Conservation (phyloP, 1,140 invertebrate species). For the Coenobita brevimanus region DNA sequence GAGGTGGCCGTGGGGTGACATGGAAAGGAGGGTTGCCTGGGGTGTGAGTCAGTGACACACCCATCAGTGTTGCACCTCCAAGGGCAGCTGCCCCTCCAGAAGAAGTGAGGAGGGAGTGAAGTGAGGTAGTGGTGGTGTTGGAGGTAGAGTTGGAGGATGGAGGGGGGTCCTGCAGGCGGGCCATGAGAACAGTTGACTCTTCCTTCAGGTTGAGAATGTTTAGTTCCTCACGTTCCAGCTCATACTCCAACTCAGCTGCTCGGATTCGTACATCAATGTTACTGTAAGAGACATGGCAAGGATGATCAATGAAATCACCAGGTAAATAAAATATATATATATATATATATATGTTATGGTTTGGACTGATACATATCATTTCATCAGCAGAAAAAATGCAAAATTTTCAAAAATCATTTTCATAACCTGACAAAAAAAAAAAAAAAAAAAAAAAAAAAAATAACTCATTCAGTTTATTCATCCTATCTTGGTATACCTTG, state of each 20-base stretch:
- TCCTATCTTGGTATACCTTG: too few relatives aligned
- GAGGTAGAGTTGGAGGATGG: conserved; percentile 5
- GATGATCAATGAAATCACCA: not conserved
- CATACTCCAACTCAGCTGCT: conserved; percentile 91
- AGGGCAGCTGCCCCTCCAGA: conserved; percentile 40
- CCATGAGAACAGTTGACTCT: conserved; percentile 85
- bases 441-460: too few relatives aligned
- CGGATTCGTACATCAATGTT: conserved; percentile 92
- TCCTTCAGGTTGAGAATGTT: conserved; percentile 88
- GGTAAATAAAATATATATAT: not conserved
- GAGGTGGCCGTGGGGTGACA: conserved; percentile 37
- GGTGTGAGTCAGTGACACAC: conserved; percentile 37
- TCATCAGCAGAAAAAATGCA: too few relatives aligned
- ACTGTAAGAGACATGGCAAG: conserved; percentile 75
- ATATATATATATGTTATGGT: too few relatives aligned
- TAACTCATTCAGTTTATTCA: too few relatives aligned
- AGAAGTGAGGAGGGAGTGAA: conserved; percentile 39
- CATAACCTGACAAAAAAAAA: too few relatives aligned
- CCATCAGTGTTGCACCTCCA: conserved; percentile 24
- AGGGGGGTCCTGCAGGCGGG: conserved; percentile 80
- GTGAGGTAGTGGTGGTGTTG: not conserved
- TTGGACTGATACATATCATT: too few relatives aligned
- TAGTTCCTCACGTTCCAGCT: conserved; percentile 88
- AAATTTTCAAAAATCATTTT: too few relatives aligned
- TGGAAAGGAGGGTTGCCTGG: conserved; percentile 62